phyloP scores from a whole-genome alignment of 2,888 invertebrate genomes.

The Pristionchus exspectatus region DNA sequence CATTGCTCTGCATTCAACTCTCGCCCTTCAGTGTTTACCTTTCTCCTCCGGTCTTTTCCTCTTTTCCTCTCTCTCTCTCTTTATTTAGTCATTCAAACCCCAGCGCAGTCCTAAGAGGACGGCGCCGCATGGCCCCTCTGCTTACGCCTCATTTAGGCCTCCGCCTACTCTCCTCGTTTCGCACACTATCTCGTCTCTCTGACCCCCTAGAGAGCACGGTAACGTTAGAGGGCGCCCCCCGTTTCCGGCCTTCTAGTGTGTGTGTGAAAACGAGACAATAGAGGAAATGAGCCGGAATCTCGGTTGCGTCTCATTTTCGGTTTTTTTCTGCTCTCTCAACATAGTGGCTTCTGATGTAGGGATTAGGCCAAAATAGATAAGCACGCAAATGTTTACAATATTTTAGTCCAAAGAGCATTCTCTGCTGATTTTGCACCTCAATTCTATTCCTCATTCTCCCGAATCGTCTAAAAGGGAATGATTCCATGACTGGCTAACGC shows the following conservation, averaged over 20 bases:
- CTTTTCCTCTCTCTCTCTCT: not conserved
- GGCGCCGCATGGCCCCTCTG: not conserved
- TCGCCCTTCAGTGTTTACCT: constrained; percentile 26
- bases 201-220: not conserved
- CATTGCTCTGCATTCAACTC: not conserved
- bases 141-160: constrained; percentile 42
- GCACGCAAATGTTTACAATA: too few relatives aligned
- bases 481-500: constrained; percentile 19
- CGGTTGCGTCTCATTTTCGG: not conserved
- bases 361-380: not conserved
- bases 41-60: not conserved
- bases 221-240: not conserved
- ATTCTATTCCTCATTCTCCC: not conserved
- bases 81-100: constrained; percentile 43
- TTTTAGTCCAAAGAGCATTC: not conserved
- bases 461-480: constrained; percentile 16
- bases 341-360: not conserved
- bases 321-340: not conserved
- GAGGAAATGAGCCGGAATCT: constrained; percentile 42
- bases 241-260: not conserved
- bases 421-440: not conserved
- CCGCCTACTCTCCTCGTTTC: not conserved
- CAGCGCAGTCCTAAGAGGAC: constrained; percentile 25
- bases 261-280: constrained; percentile 37
- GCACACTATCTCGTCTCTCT: constrained; percentile 15